These are phyloP conservation scores for Callipepla squamata DNA, from an alignment of 2,113 vertebrate genomes.

Conservation along the genomic window DNA sequence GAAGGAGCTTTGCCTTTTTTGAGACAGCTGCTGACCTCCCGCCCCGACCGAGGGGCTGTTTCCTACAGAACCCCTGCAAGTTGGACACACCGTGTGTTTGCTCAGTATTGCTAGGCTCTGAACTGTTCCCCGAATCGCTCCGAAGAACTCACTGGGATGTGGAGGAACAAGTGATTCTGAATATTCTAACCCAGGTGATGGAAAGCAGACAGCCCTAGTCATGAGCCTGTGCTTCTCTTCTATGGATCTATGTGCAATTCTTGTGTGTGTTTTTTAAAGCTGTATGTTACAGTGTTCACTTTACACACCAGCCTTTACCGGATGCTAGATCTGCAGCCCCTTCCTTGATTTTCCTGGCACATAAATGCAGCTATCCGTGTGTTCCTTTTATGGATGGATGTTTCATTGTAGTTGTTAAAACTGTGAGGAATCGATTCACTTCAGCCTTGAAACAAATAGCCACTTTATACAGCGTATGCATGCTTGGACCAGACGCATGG, in stretches of 20 bases:
- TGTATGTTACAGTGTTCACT: conserved; percentile 82
- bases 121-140: not conserved
- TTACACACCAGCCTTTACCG: conserved; percentile 74
- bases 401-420: conserved; percentile 72
- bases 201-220: conserved; percentile 32
- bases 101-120: conserved; percentile 49
- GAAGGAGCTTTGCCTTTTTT: conserved; percentile 1
- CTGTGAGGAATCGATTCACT: conserved; percentile 81
- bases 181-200: not conserved
- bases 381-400: conserved; percentile 54
- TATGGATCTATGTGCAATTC: conserved; percentile 89
- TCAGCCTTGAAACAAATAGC: conserved; percentile 78
- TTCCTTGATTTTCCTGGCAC: conserved; percentile 67
- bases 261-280: conserved; percentile 79
- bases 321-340: conserved; percentile 66
- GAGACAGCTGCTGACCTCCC: not conserved
- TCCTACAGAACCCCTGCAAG: not conserved
- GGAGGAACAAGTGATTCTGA: not conserved
- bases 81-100: not conserved
- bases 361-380: conserved; percentile 67
- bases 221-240: conserved; percentile 66
- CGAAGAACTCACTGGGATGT: not conserved
- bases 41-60: not conserved
- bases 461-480: conserved; percentile 59
- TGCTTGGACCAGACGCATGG: conserved; percentile 60